Percentiles rank a stretch among this genome's conserved stretches.
Conservation (phyloP, 2,888 invertebrate species). For the Leptinotarsa peninsularis region DNA sequence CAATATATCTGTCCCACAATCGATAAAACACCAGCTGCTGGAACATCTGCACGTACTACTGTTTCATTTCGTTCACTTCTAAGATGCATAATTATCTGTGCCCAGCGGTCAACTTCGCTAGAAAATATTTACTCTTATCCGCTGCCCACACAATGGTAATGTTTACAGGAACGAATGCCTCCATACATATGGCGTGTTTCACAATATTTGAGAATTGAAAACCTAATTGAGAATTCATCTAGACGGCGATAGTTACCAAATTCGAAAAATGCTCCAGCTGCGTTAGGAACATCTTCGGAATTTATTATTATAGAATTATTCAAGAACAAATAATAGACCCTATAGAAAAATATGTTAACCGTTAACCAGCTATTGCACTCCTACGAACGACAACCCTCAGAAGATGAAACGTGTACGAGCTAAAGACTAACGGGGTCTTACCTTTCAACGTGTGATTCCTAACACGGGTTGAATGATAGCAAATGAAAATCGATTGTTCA, state of each 20-base stretch:
- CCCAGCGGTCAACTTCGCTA: conserved; percentile 2
- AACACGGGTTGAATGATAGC: no score
- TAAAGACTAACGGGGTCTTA: no score
- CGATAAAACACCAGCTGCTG: not conserved
- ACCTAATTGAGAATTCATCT: conserved; percentile 55
- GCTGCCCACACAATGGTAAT: conserved; percentile 33
- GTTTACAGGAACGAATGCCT: conserved; percentile 37
- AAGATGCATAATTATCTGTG: not conserved
- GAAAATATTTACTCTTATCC: conserved; percentile 15
- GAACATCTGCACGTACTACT: conserved; percentile 8
- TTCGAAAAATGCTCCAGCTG: conserved; percentile 39
- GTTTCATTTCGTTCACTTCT: not conserved
- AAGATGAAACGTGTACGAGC: no score
- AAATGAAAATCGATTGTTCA: no score
- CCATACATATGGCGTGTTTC: conserved; percentile 48
- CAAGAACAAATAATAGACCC: no score
- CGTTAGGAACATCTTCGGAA: not conserved
- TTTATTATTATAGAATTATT: not conserved
- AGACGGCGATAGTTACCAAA: conserved; percentile 44
- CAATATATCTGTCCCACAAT: not conserved
- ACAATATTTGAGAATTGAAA: conserved; percentile 55
- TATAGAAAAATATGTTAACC: no score
- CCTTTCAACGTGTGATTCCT: no score
- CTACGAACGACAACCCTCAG: no score
- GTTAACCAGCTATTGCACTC: no score